Evolutionary conservation across 2,113 vertebrate species (phyloP), one percentile per base, ranked within the genome.

Genomic region (Myotis davidii): DNA sequence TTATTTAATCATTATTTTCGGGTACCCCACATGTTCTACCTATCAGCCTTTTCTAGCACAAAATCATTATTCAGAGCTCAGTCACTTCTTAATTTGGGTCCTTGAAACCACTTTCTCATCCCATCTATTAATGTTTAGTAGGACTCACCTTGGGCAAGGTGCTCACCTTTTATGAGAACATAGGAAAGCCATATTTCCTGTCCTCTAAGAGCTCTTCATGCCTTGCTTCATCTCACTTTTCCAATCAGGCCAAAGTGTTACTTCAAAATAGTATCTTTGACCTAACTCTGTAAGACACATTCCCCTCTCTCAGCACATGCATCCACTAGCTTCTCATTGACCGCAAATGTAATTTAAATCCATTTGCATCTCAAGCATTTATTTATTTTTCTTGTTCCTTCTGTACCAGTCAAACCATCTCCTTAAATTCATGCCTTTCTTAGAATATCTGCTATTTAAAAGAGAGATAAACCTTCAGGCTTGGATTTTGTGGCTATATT

Each of bases 1-100:
- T 25, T 91, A 81, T 54, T 91, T 83, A 95, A 81, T 76, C 42
- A 89, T 72, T 87, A 82, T 45, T 95, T 95, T 94, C 85, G 70
- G 79, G 32, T 84, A 64, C 13, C 61, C 59, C 20, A 56, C 93
- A 94, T 95, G 54, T 86, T 29, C 34, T 92, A 76, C 83, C 37
- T 76, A 91, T 73, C 73, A 70, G 64, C n/a, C 37, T 93, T 88
- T 91, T 94, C 70, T 89, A 69, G 48, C 65, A 95, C 6, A 10
- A 77, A 78, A 67, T 81, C 70, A 72, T 94, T 94, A 88, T 85
- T 91, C 48, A 91, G 29, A 91, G 39, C 14, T 96, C 61, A 77
- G 52, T 88, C n/a, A 83, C n/a, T 56, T 91, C 48, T 88, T 90
- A 95, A 82, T 90, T 74, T 95, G 90, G 37, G 20, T 69, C 14